Base-by-base conservation (phyloP, 2,113 vertebrate species). In the Lepidothrix coronata region DNA sequence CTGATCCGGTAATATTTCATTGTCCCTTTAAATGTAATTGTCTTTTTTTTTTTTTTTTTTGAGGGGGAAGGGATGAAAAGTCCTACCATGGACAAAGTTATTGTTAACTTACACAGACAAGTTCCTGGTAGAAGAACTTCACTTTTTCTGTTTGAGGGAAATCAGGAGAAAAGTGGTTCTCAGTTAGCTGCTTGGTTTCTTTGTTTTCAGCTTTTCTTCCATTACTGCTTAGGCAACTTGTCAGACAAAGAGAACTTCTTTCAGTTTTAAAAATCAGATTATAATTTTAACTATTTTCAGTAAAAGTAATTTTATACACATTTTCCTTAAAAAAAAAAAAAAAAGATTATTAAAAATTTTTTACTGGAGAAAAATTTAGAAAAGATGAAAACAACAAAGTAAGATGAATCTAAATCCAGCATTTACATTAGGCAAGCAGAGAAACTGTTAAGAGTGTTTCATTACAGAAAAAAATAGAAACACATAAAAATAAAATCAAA, bases 401-500 rank as follows among this genome's bases (percentile, higher is more conserved):
- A 59, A 91, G 85, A 79, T 5, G 19, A 35, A 84, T 35, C 2
- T 70, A 82, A 85, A 71, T 77, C 23, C 25, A 51, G 6, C 27
- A 33, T 89, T 88, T 65, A 33, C 4, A 21, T 75, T 78, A 79
- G 11, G 14, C 11, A 41, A n/a, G 18, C 21, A 83, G 37, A 59
- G 14, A 65, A 81, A 71, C 10, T 54, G 3, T 24, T 76, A 25
- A 31, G n/a, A 88, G 6, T 61, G 4, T 25, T 94, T 41, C 21
- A 31, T 31, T 7, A 3, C n/a, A 74, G 41, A 49, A 31, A 54
- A 83, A 77, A 93, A 86, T 5, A 67, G 22, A 63, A 76, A 13
- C 17, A 59, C 0, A 0, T 44, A 65, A 58, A 85, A 75, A 27
- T 5, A 25, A 65, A 80, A 28, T 73, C 17, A 1, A 28, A 62